Evolutionary conservation across 2,888 invertebrate species (phyloP), one percentile per base, ranked within the genome.

Genomic region (Tillus elongatus): DNA sequence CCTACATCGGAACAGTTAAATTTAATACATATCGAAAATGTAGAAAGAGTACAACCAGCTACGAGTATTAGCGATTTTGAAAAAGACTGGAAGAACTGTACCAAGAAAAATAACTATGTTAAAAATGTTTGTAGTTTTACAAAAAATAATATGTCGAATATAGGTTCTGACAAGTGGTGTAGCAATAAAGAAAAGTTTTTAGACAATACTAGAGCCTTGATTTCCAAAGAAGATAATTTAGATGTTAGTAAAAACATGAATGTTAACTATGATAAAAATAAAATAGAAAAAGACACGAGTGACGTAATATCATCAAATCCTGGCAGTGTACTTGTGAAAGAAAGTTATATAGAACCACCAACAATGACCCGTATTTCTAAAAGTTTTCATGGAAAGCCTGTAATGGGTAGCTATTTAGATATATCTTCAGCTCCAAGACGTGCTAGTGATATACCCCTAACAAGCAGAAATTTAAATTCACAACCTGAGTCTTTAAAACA

Each of bases 291-390:
- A 14, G 45, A 47, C 3, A 30, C 41, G 1, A 24, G 38, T 45
- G 44, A 49, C 44, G 13, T 33, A 13, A 50, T 45, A 39, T 26
- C 10, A 29, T 6, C 45, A 9, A 51, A 44, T 40, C 64, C 67
- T 0, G 70, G 70, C 1, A 61, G 67, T 2, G 58, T 71, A 13
- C 52, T 70, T 14, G 63, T 72, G 2, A 71, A 67, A 53, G 72
- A 72, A 53, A 61, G 60, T 36, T 72, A 63, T 45, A 71, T 72
- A 16, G 72, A 72, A 49, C 68, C 69, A 2, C 68, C 70, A 1
- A 58, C 56, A 46, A 67, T 68, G 41, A 63, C 57, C 9, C 46
- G 70, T 14, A 59, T 71, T 33, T 64, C 72, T 1, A 68, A 64
- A 42, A 71, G 65, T 52, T 66, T 63, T 42, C 64, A 66, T 42